Evolutionary conservation across 2,797 vertebrate genomes (phyloP).

Genomic region (Melanotaenia nigrans): DNA sequence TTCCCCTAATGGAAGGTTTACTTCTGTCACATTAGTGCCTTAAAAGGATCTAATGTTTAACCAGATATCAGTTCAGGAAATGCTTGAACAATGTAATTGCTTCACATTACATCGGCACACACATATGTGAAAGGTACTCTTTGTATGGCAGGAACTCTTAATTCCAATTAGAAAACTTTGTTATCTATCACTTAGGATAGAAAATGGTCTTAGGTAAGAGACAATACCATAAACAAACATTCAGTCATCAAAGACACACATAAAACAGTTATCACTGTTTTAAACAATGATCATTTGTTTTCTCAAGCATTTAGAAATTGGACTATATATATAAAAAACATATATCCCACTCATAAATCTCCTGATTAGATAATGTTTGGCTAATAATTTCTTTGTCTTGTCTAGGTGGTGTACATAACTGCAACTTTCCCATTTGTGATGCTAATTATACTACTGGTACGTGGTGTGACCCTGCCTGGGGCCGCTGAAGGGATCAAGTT

Average conservation of each 20-base stretch:
- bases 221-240: background rate
- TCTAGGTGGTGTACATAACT: slow-evolving; percentile 96
- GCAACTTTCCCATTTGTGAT: slow-evolving; percentile 98
- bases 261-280: background rate
- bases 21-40: background rate
- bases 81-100: background rate
- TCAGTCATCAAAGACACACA: background rate
- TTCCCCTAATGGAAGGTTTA: background rate
- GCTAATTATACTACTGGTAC: slow-evolving; percentile 93
- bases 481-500: slow-evolving; percentile 96
- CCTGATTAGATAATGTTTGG: slow-evolving; percentile 1
- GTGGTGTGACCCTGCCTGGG: slow-evolving; percentile 95
- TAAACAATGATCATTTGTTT: background rate
- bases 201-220: background rate
- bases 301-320: slow-evolving; percentile 1
- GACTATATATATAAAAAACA: background rate
- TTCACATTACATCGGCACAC: background rate
- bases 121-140: slow-evolving; percentile 3
- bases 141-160: background rate
- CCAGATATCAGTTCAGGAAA: slow-evolving; percentile 16
- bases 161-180: background rate
- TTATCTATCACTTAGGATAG: background rate
- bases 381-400: slow-evolving; percentile 31
- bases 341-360: background rate
- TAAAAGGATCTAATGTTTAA: slow-evolving; percentile 31